Evolutionary conservation across 2,113 vertebrate genomes (phyloP), one percentile per base, ranked within the genome.

Genomic region (Chloebia gouldiae): DNA sequence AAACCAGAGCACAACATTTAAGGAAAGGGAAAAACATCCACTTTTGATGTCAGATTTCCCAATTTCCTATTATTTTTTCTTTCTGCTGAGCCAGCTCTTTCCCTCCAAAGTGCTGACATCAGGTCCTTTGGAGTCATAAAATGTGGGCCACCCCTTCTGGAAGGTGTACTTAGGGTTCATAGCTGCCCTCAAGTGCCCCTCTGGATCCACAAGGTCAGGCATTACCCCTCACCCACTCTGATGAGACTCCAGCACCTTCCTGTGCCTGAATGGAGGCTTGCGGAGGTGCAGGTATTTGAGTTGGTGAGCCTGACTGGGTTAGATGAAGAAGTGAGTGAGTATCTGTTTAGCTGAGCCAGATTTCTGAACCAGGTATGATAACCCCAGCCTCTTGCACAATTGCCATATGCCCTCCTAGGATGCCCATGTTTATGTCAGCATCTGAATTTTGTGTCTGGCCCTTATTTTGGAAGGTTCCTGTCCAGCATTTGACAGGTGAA

Each of bases 61-160:
- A 64, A 37, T 81, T 54, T 81, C 25, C 72, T 91, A 22, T 53
- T 88, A 54, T 70, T 94, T 80, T 69, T 77, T 6, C 4, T 42
- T 91, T 88, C 63, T 81, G 78, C 54, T 88, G 81, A 94, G 79
- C 33, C 71, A 93, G 68, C 54, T 77, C 7, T 79, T 95, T 18
- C 13, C 4, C 23, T 57, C 20, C 0, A 0, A 61, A 90, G 9
- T 61, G 4, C 76, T 81, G 72, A 61, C 39, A 35, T 64, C 22
- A 72, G n/a, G 87, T 85, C 35, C 24, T 83, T 35, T 51, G 51
- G 35, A 91, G 72, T 14, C 47, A 75, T 50, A 93, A 59, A 77
- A 72, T n/a, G 16, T 39, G 6, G 0, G 22, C 37, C 0, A 0
- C 13, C 50, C 50, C 63, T 68, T 35, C 63, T 12, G 6, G 27